These are phyloP conservation scores for Thalassaphorura encarpata DNA, from an alignment of 1,140 invertebrate genomes.

Conservation along the genomic window DNA sequence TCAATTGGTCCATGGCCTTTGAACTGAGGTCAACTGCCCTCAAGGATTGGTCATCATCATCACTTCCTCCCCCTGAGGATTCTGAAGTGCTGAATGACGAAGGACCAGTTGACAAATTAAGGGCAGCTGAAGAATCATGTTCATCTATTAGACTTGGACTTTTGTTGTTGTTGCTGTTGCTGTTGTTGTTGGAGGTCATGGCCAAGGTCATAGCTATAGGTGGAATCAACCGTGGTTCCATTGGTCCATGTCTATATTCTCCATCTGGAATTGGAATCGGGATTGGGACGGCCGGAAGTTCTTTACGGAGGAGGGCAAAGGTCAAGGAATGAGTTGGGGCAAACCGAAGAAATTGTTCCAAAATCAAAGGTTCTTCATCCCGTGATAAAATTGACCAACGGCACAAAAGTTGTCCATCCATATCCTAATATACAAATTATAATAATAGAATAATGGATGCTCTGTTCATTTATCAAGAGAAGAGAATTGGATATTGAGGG, in stretches of 20 bases:
- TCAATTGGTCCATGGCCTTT: no score
- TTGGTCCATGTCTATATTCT: no score
- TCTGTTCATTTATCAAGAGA: no score
- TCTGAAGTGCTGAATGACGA: constrained; percentile 2
- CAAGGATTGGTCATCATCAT: background rate
- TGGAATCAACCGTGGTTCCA: background rate
- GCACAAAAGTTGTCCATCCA: constrained; percentile 58
- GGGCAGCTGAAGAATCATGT: constrained; percentile 1
- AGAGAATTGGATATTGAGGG: no score
- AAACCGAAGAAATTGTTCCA: constrained; percentile 77
- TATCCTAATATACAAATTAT: no score
- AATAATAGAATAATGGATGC: no score
- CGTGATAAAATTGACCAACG: constrained; percentile 70
- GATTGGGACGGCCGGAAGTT: constrained; percentile 16
- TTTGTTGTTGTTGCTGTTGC: background rate
- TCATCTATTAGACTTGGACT: constrained; percentile 1
- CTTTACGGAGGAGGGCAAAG: constrained; percentile 28
- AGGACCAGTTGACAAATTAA: constrained; percentile 1
- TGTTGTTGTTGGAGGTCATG: background rate
- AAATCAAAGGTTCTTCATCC: constrained; percentile 72
- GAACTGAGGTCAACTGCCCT: constrained; percentile 10
- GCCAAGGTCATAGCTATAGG: background rate
- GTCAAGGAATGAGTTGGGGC: constrained; percentile 68
- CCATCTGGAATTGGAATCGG: background rate
- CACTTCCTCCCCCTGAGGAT: background rate